Evolutionary conservation across 2,797 vertebrate genomes (phyloP).

Genomic region (Enteromius paludinosus): DNA sequence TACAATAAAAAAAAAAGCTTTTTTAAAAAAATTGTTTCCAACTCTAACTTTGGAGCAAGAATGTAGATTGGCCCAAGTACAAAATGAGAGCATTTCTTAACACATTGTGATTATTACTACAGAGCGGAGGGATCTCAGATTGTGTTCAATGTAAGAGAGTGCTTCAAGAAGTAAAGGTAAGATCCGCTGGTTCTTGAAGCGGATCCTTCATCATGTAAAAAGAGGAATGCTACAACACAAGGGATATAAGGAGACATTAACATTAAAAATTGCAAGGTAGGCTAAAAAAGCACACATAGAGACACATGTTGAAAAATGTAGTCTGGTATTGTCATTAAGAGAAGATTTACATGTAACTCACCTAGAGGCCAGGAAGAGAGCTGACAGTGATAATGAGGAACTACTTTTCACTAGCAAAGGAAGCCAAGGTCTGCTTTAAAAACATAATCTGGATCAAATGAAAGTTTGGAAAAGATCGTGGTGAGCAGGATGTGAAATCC

Average conservation of each 20-base stretch:
- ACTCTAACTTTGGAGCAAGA: no score
- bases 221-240: not conserved
- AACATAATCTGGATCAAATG: no score
- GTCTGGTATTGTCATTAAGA: slow-evolving; percentile 23
- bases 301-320: not conserved
- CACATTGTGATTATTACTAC: not conserved
- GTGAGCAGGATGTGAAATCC: slow-evolving; percentile 12
- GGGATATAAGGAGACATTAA: not conserved
- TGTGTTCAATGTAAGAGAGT: not conserved
- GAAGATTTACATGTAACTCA: not conserved
- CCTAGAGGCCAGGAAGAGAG: slow-evolving; percentile 4
- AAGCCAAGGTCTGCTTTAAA: slow-evolving; percentile 20
- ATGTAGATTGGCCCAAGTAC: no score
- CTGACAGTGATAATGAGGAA: slow-evolving; percentile 12
- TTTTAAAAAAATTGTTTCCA: no score
- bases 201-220: not conserved
- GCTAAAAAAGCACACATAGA: not conserved
- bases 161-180: not conserved
- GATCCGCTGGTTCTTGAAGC: not conserved
- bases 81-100: not conserved
- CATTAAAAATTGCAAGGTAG: not conserved
- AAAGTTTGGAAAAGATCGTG: not conserved
- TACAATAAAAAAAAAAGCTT: no score
- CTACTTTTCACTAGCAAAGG: not conserved
- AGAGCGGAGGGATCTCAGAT: not conserved